Base-by-base conservation (phyloP, 2,113 vertebrate genomes). In the Leptocoma aspasia region DNA sequence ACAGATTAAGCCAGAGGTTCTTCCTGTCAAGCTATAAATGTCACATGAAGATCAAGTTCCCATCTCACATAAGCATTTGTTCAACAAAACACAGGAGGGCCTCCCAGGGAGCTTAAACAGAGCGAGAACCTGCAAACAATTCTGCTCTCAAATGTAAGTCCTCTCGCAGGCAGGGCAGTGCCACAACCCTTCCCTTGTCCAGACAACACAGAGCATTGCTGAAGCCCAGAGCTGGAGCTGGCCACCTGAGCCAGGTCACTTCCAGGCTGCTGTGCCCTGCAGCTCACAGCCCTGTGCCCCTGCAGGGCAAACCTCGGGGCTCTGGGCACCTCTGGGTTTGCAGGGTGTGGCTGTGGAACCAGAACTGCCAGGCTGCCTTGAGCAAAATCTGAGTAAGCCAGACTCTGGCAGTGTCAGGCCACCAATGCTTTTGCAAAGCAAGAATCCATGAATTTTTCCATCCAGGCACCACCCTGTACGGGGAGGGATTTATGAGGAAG, bases 41-140 rank as follows among this genome's bases (percentile, higher is more conserved):
- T 45, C 89, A 64, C 17, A 56, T 70, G 76, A 88, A 88, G 78
- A 76, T 83, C 54, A 81, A 68, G 68, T 53, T 83, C 42, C 80
- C 78, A 64, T 73, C 45, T 77, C 81, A 68, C 31, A 13, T 0
- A 6, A 81, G 59, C 47, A 81, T 64, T 81, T 87, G 42, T 44
- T 85, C 41, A 79, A 85, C 47, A 64, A 73, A 86, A 66, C 11
- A 39, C 14, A 2, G 61, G 14, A 65, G 42, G 15, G 77, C 50
- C 42, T 68, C 64, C 71, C 22, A 47, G 16, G 6, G 33, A 89
- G 53, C 37, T 49, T 45, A 64, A 90, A 60, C 37, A 88, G 28
- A 88, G 33, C 24, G 21, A 35, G 89, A 30, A 45, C 27, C 64
- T 75, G 53, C 86, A 73, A 49, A 76, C 28, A 70, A 59, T 23